phyloP scores from a whole-genome alignment of 2,113 vertebrate genomes.

The Platycercus adscitus region DNA sequence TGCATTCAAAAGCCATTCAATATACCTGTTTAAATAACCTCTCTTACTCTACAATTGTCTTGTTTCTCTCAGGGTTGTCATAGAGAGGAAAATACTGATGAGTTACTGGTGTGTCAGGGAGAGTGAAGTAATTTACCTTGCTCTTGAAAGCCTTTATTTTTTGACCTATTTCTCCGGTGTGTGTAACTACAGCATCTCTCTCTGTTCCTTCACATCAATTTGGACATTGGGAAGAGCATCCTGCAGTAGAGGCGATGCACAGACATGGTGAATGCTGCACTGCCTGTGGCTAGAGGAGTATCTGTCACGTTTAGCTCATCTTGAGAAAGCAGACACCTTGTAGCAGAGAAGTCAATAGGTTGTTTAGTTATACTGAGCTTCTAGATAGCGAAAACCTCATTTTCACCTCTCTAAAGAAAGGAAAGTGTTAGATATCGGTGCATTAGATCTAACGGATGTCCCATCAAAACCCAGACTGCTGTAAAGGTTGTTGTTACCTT shows the following conservation, averaged over 20 bases:
- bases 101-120: not conserved
- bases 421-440: not conserved
- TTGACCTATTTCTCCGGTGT: not conserved
- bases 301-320: not conserved
- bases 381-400: slow-evolving; percentile 16
- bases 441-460: not conserved
- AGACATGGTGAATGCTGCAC: not conserved
- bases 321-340: not conserved
- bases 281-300: not conserved
- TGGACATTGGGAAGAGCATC: not conserved
- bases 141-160: slow-evolving; percentile 19
- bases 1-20: not conserved
- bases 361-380: slow-evolving; percentile 33
- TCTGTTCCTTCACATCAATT: not conserved
- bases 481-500: not conserved
- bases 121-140: not conserved
- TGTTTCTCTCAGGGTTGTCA: slow-evolving; percentile 37
- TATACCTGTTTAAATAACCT: slow-evolving; percentile 37
- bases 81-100: slow-evolving; percentile 17
- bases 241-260: not conserved
- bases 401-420: not conserved
- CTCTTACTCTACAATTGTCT: not conserved
- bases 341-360: slow-evolving; percentile 26
- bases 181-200: not conserved
- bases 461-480: not conserved